These are phyloP conservation scores for Pseudomyrmex flavicornis DNA, from an alignment of 1,140 invertebrate species.

Conservation along the genomic window DNA sequence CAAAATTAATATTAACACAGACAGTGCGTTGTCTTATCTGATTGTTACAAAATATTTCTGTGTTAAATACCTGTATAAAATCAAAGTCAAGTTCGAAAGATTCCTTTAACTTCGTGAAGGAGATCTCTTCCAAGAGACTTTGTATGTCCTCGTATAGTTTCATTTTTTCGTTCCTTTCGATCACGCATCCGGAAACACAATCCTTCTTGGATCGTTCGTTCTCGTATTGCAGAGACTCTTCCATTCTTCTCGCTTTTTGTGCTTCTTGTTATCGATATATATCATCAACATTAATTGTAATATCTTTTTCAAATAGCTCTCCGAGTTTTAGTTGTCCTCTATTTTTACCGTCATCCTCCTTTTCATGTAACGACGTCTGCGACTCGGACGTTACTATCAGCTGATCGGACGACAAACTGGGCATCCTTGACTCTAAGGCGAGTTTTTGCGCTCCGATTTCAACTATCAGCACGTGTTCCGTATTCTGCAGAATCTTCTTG, in stretches of 20 bases:
- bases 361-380: slow-evolving; percentile 19
- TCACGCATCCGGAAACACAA: slow-evolving; percentile 37
- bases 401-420: slow-evolving; percentile 46
- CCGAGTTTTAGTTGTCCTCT: not conserved
- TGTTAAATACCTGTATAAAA: slow-evolving; percentile 37
- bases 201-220: not conserved
- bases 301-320: not conserved
- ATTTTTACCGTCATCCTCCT: not conserved
- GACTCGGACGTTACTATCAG: slow-evolving; percentile 23
- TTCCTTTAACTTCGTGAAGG: not conserved
- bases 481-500: slow-evolving; percentile 67
- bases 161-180: slow-evolving; percentile 6
- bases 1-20: too few species aligned
- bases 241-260: not conserved
- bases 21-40: too few species aligned
- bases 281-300: slow-evolving; percentile 2
- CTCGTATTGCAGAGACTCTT: not conserved
- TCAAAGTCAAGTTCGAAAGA: slow-evolving; percentile 8
- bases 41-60: too few species aligned
- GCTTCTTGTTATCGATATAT: too few species aligned
- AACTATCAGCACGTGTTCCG: slow-evolving; percentile 67
- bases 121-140: too few species aligned
- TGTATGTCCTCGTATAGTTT: not conserved
- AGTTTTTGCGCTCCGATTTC: slow-evolving; percentile 70
- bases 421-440: slow-evolving; percentile 47